These are phyloP conservation scores for Alauda arvensis DNA, from an alignment of 2,797 vertebrate genomes.

Conservation along the genomic window DNA sequence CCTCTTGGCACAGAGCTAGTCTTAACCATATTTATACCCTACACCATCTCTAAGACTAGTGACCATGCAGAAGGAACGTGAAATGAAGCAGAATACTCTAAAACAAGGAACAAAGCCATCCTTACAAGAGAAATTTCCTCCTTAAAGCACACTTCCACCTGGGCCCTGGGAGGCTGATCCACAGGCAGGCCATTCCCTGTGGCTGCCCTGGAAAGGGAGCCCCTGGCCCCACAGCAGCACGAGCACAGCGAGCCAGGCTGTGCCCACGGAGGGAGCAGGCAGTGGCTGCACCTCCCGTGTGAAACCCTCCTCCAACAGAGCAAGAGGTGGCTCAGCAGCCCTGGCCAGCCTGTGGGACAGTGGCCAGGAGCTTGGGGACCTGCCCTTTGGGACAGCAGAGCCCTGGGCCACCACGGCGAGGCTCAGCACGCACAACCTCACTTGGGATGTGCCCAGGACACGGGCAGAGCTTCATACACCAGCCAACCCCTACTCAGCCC, in stretches of 20 bases:
- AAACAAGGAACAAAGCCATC: neutral
- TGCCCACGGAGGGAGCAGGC: neutral
- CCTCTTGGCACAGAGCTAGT: neutral
- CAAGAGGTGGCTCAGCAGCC: rapidly evolving
- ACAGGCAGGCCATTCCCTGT: rapidly evolving
- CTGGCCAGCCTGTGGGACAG: neutral
- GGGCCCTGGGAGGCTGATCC: neutral
- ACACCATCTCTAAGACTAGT: neutral
- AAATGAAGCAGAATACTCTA: neutral
- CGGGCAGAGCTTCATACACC: rapidly evolving
- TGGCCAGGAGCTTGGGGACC: neutral
- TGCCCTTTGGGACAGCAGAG: neutral
- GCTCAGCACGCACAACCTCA: rapidly evolving
- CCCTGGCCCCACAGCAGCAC: rapidly evolving
- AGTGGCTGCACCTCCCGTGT: rapidly evolving
- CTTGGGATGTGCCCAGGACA: neutral
- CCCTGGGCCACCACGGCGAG: neutral
- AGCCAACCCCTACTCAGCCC: neutral
- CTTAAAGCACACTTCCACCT: neutral
- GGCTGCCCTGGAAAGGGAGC: neutral
- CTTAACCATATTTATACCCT: neutral
- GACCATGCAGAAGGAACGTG: neutral
- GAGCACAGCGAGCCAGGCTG: rapidly evolving
- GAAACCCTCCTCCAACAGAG: rapidly evolving
- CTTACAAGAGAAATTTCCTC: neutral